Evolutionary conservation across 35 echinoderm and acorn worm genomes (phyloP), one percentile per base, ranked within the genome.

Genomic region (Patiria miniata): DNA sequence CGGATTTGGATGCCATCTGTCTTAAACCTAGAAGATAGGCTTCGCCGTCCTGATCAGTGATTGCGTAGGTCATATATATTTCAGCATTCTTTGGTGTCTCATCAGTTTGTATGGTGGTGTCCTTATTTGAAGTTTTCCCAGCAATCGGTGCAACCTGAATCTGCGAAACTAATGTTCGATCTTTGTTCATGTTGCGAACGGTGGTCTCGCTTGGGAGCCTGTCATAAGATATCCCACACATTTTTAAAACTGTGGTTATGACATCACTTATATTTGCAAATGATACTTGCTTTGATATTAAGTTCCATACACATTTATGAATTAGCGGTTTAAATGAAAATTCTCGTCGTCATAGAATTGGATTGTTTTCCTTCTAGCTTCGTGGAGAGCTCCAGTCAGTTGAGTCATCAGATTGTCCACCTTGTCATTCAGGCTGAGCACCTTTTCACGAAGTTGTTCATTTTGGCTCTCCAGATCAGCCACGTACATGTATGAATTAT

Each of bases 1-100:
- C 85, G 3, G 68, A 78, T 52, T 87, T 87, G 2, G 85, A 78
- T 9, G 69, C 85, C 76, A 87, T 78, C 18, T 86, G 39, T 23
- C 85, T 21, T 21, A 87, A 51, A 42, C 73, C 85, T 29, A 79
- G 16, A 5, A 87, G 19, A 87, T 53, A 33, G 40, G 37, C 15
- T 7, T 79, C 50, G 9, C 69, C 68, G 8, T 87, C 85, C 34
- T 78, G 38, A 32, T 87, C 85, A 7, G 68, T 86, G 9, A 56
- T n/a, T 7, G 85, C 47, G 44, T 87, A 87, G 5, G 85, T 79
- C 83, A 85, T 85, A 44, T 36, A 85, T 5, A 69, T 68, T 7
- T 76, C 61, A 15, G 4, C 83, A 1, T 68, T 2, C 8, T 85
- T 68, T 38, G 83, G 83, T 1, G 83, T 85, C 42, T 85, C 83